These are phyloP conservation scores for Ceramica pisi DNA, from an alignment of 2,888 invertebrate species.

Conservation along the genomic window DNA sequence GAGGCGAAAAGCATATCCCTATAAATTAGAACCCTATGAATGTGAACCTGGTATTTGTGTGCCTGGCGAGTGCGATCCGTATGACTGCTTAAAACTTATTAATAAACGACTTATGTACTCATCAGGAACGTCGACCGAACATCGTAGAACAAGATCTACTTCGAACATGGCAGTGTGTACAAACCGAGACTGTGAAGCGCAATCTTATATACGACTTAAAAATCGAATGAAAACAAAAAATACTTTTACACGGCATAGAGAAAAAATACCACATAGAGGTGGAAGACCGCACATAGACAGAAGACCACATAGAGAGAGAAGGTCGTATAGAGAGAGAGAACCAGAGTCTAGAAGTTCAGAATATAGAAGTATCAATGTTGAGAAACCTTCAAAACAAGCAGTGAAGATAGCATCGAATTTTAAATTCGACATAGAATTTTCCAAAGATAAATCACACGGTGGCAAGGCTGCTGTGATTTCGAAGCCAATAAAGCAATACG, in stretches of 20 bases:
- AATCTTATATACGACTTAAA: conserved; percentile 37
- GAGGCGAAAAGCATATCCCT: conserved; percentile 18
- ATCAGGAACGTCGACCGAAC: conserved; percentile 46
- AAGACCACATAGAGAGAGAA: conserved; percentile 21
- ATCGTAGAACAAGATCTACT: conserved; percentile 33
- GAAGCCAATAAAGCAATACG: conserved; percentile 20
- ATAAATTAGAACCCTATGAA: conserved; percentile 63
- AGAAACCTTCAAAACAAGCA: conserved; percentile 55
- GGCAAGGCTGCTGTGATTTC: conserved; percentile 14
- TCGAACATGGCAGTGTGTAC: conserved; percentile 24
- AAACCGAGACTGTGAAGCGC: conserved; percentile 41
- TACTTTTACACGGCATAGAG: conserved; percentile 4
- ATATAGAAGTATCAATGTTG: conserved; percentile 20
- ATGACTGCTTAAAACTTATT: conserved; percentile 54
- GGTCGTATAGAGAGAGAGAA: conserved; percentile 19
- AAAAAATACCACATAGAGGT: not conserved
- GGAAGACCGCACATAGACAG: conserved; percentile 14
- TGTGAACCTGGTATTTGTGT: conserved; percentile 68
- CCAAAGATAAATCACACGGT: conserved; percentile 60
- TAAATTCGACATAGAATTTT: conserved; percentile 72
- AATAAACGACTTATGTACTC: conserved; percentile 40
- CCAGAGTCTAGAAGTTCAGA: conserved; percentile 11
- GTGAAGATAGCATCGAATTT: conserved; percentile 72
- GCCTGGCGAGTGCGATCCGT: conserved; percentile 71
- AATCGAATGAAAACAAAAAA: conserved; percentile 18